These are phyloP conservation scores for Centropus unirufus DNA, from an alignment of 2,113 vertebrate species.

Conservation along the genomic window DNA sequence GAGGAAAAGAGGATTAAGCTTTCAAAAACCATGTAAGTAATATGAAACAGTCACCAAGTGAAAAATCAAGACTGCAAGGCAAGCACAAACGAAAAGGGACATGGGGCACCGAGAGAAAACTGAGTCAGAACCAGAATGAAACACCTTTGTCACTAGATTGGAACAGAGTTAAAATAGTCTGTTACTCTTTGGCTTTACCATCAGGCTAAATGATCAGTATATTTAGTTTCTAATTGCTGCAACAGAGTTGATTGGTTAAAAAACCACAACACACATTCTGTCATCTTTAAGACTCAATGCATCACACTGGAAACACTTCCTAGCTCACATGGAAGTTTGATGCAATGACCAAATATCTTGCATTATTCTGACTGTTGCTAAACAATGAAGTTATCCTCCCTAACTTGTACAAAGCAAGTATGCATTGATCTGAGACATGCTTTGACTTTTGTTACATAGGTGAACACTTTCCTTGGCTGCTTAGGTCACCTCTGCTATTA, in stretches of 20 bases:
- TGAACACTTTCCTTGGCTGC: background rate
- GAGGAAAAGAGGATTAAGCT: background rate
- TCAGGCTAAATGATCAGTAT: background rate
- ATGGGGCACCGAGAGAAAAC: background rate
- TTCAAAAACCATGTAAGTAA: background rate
- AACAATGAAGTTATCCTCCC: background rate
- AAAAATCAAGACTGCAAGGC: background rate
- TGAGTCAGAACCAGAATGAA: background rate
- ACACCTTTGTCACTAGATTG: background rate
- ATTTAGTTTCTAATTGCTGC: background rate
- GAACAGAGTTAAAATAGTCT: background rate
- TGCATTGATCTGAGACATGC: background rate
- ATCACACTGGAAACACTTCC: background rate
- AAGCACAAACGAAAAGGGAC: background rate
- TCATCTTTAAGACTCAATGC: background rate
- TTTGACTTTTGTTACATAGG: background rate
- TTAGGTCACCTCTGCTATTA: background rate
- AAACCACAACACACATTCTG: background rate
- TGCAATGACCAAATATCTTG: background rate
- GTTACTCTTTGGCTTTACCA: background rate
- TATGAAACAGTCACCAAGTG: background rate
- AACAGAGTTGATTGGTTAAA: background rate
- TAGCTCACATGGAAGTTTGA: background rate
- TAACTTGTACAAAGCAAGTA: background rate
- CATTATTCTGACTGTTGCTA: background rate